Conservation (phyloP, 2,888 invertebrate species). For the Papilio protenor region DNA sequence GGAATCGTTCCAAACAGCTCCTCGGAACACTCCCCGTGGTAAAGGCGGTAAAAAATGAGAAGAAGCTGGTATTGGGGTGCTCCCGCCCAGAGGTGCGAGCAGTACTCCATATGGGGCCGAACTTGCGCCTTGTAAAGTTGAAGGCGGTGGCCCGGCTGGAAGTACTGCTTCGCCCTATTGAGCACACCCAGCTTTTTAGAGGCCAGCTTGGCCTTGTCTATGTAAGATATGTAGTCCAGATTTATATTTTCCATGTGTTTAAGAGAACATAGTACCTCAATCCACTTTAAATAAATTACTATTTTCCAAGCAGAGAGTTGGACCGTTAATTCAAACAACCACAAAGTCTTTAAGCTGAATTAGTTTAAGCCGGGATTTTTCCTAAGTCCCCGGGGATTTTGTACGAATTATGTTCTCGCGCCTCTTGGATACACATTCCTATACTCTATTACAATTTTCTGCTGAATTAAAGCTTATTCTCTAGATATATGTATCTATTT, state of each 20-base stretch:
- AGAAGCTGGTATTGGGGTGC: too few relatives aligned
- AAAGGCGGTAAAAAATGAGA: too few relatives aligned
- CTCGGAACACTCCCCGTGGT: too few relatives aligned
- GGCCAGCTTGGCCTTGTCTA: too few relatives aligned
- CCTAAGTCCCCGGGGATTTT: slow-evolving; percentile 35
- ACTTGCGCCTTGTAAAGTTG: too few relatives aligned
- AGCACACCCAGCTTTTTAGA: too few relatives aligned
- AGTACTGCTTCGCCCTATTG: too few relatives aligned
- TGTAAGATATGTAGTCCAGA: too few relatives aligned
- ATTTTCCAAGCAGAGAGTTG: slow-evolving; percentile 29
- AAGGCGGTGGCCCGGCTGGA: too few relatives aligned
- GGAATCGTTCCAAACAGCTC: too few relatives aligned
- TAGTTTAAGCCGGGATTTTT: slow-evolving; percentile 36
- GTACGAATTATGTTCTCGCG: slow-evolving; percentile 31
- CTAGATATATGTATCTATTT: neutral
- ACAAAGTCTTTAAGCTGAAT: slow-evolving; percentile 38
- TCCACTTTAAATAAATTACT: slow-evolving; percentile 22
- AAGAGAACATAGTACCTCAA: neutral
- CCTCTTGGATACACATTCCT: slow-evolving; percentile 9
- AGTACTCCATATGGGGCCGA: too few relatives aligned
- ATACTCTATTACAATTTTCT: slow-evolving; percentile 7
- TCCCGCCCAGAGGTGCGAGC: too few relatives aligned
- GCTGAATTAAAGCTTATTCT: neutral
- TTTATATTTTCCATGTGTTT: neutral
- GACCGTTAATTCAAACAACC: slow-evolving; percentile 29